Conservation (phyloP, 2,797 vertebrate genomes). For the Meriones psammophilus region DNA sequence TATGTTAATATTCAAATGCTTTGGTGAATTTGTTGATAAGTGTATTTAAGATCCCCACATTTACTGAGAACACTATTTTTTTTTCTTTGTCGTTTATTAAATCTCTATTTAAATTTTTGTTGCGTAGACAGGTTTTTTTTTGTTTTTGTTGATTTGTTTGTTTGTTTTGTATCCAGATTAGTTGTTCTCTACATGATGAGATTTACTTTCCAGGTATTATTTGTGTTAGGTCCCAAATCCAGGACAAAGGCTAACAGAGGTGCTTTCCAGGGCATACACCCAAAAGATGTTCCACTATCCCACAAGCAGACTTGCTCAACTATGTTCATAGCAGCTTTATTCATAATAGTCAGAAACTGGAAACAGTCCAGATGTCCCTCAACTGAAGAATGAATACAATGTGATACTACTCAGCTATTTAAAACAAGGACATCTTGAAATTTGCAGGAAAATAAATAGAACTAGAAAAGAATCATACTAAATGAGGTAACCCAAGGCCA, state of each 20-base stretch:
- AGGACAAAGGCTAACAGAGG: neutral
- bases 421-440: no score
- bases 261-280: neutral
- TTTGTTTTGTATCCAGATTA: neutral
- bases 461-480: no score
- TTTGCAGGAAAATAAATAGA: no score
- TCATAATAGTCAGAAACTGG: no score
- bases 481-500: no score
- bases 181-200: neutral
- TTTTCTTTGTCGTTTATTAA: neutral
- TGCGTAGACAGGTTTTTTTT: neutral
- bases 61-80: neutral
- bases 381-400: no score
- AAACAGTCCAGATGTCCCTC: no score
- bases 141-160: no score
- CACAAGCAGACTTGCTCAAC: no score
- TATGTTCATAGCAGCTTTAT: no score
- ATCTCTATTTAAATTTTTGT: neutral
- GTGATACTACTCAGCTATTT: no score
- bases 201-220: neutral
- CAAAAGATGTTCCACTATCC: no score
- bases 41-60: neutral
- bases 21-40: neutral
- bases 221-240: neutral
- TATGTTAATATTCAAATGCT: neutral